A percentile compares a stretch with the other conserved stretches of the same genome.
phyloP scores from a whole-genome alignment of 1,140 invertebrate species.

The Solenopsis fugax region DNA sequence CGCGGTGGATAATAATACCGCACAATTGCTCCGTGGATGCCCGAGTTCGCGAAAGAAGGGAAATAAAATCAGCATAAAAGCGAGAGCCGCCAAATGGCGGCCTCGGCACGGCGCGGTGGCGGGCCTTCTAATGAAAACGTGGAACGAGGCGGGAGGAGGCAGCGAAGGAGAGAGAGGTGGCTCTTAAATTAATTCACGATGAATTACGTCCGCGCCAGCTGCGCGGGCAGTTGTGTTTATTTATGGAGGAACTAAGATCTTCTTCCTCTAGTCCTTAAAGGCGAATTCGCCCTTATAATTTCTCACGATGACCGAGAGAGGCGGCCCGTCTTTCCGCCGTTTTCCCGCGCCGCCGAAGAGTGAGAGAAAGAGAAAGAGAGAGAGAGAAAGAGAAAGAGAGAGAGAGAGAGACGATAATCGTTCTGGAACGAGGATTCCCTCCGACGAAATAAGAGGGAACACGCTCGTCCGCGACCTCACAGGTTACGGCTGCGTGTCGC shows the following conservation, averaged over 20 bases:
- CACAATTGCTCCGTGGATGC: conserved; percentile 81
- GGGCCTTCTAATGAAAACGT: conserved; percentile 86
- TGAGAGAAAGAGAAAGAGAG: not conserved
- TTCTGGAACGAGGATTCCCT: conserved; percentile 20
- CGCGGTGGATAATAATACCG: conserved; percentile 81
- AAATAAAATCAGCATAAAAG: conserved; percentile 84
- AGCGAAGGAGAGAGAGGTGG: conserved; percentile 54
- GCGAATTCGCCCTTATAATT: conserved; percentile 68
- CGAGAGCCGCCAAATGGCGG: conserved; percentile 85
- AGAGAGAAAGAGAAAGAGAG: not conserved
- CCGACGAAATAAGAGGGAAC: conserved; percentile 51
- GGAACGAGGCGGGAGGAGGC: not conserved
- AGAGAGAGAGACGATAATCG: conserved; percentile 37
- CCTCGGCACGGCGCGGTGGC: conserved; percentile 68
- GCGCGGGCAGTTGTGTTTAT: conserved; percentile 86
- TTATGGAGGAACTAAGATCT: conserved; percentile 86
- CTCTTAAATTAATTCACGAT: conserved; percentile 87
- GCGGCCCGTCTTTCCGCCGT: not conserved
- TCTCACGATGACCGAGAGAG: conserved; percentile 55
- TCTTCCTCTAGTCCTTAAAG: conserved; percentile 76
- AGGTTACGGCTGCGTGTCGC: conserved; percentile 36
- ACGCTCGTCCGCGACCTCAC: not conserved
- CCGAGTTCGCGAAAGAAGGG: conserved; percentile 82
- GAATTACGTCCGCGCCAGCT: conserved; percentile 87
- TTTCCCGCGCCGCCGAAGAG: not conserved